Conservation (phyloP, 2,113 vertebrate genomes). For the Toxotes jaculatrix region DNA sequence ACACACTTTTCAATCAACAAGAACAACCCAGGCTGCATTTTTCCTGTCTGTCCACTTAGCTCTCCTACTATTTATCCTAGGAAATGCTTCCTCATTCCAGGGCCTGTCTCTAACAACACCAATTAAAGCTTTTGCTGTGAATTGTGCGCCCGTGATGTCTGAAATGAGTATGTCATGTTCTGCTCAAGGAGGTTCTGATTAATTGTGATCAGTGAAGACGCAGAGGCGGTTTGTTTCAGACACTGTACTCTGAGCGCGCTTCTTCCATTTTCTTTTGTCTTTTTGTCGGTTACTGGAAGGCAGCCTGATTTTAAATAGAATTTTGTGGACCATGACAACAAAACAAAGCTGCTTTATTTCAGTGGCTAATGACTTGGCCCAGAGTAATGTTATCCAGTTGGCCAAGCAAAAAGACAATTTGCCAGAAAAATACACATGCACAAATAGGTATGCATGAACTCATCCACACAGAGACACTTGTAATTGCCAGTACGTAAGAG, state of each 20-base stretch:
- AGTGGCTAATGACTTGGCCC: conserved; percentile 75
- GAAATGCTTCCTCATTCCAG: conserved; percentile 8
- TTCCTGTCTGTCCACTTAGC: background rate
- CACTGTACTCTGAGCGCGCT: conserved; percentile 10
- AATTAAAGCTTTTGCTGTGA: conserved; percentile 20
- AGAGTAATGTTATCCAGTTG: conserved; percentile 44
- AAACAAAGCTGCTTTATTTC: conserved; percentile 80
- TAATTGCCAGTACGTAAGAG: conserved; percentile 20
- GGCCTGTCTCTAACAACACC: conserved; percentile 2
- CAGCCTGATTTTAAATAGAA: conserved; percentile 70
- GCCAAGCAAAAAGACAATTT: conserved; percentile 52
- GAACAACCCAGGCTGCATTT: conserved; percentile 7
- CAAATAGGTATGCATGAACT: conserved; percentile 63
- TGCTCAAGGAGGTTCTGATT: conserved; percentile 41
- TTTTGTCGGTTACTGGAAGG: conserved; percentile 56
- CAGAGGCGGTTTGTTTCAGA: conserved; percentile 42
- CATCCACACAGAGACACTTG: conserved; percentile 58
- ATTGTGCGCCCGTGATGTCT: conserved; percentile 18
- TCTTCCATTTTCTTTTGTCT: conserved; percentile 46
- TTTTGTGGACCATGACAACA: conserved; percentile 76
- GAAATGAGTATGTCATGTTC: conserved; percentile 52
- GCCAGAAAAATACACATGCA: conserved; percentile 59
- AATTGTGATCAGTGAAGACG: conserved; percentile 49
- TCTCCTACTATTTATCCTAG: conserved; percentile 9
- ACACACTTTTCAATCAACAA: background rate